Base-by-base conservation (phyloP, 1,140 invertebrate genomes). In the Drosophila funebris region DNA sequence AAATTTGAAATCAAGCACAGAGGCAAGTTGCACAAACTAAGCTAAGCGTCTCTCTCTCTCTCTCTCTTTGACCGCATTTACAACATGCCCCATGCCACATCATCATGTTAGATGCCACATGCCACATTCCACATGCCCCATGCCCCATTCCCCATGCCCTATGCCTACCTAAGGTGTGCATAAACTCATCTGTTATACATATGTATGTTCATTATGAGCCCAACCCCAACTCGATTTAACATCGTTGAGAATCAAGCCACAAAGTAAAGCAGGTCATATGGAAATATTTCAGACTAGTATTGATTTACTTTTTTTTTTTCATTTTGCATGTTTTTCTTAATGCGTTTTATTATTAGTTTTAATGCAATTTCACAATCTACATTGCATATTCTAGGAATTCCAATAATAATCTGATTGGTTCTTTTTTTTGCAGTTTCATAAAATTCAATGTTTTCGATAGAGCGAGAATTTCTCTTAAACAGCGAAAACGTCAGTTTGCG, bases 211-310 rank as follows among this genome's bases (percentile, higher is more conserved):
- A 8, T 13, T 13, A 7, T 24, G 8, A n/a, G 0, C 3, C 16
- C 29, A 11, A 29, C 67, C 61, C 11, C 68, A 27, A 66, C 24
- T 57, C 61, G 43, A 72, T 72, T 63, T 48, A 53, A 70, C 58
- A 61, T 29, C 33, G 16, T 11, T 43, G 16, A 53, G 18, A 70
- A 56, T 54, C 14, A 27, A 29, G 41, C 44, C 53, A 31, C 37
- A 67, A 71, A 53, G 53, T 43, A 72, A 87, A 87, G 79, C 83
- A 88, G 83, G 83, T 87, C 83, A 87, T 68, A 83, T 87, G 83
- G 78, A 87, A 87, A 87, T 88, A 60, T 74, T 50, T 69, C n/a
- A 24, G 27, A 50, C 36, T 37, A 60, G 44, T 46, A 46, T 73
- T 76, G 66, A 68, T 61, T 87, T 62, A 53, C 56, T 64, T 70